Conservation (phyloP, 2,888 invertebrate genomes). For the Apoderus coryli region DNA sequence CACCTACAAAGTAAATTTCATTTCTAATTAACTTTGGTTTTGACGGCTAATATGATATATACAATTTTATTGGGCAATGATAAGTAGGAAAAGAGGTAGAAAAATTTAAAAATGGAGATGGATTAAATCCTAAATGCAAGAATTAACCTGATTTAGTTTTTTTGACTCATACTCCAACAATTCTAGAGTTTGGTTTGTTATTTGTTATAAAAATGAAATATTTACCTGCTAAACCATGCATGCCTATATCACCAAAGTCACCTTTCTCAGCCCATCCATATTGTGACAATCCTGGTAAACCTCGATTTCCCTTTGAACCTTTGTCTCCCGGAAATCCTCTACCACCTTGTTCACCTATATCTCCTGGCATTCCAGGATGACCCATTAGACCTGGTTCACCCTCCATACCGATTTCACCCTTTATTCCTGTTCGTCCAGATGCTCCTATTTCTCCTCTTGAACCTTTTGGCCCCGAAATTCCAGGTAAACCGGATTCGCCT, state of each 20-base stretch:
- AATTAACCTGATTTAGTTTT: too few species aligned
- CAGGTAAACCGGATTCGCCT: conserved; percentile 39
- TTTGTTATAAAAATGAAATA: too few species aligned
- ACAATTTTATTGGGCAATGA: too few species aligned
- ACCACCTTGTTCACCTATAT: conserved; percentile 39
- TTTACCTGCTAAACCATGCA: conserved; percentile 33
- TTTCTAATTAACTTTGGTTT: too few species aligned
- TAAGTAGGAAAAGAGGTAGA: too few species aligned
- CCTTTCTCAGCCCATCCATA: conserved; percentile 35
- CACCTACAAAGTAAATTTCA: conserved; percentile 17
- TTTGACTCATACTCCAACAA: too few species aligned
- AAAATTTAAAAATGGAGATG: too few species aligned
- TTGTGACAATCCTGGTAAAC: conserved; percentile 31
- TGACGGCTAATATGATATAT: too few species aligned
- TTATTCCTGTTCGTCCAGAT: conserved; percentile 25
- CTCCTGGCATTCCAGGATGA: conserved; percentile 38
- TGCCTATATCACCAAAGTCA: conserved; percentile 39
- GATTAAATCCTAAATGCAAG: too few species aligned
- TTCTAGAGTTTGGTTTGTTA: too few species aligned
- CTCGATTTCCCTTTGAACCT: conserved; percentile 39
- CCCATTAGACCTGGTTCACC: conserved; percentile 57
- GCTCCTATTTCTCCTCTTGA: conserved; percentile 36
- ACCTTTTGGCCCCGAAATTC: conserved; percentile 39
- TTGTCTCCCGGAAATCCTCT: conserved; percentile 37
- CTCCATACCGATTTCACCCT: conserved; percentile 58